Conservation (phyloP, 2,888 invertebrate species). For the Anorthoa munda region DNA sequence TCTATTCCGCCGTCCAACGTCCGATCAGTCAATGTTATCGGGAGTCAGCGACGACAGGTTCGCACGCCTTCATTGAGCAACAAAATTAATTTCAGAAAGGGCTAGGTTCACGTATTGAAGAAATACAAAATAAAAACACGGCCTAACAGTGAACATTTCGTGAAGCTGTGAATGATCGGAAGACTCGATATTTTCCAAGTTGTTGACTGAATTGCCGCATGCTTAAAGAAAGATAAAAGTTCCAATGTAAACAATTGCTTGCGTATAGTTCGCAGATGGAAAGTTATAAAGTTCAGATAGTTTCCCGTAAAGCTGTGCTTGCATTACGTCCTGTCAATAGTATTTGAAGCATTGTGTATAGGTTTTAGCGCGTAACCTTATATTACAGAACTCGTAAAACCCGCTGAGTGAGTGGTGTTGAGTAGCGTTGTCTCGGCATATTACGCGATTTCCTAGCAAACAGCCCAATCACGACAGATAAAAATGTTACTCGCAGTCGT, state of each 20-base stretch:
- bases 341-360: slow-evolving; percentile 66
- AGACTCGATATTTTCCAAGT: slow-evolving; percentile 15
- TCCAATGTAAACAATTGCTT: slow-evolving; percentile 72
- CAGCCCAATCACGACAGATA: slow-evolving; percentile 63
- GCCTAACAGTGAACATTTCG: slow-evolving; percentile 13
- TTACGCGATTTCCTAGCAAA: slow-evolving; percentile 69
- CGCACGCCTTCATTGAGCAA: slow-evolving; percentile 79
- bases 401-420: slow-evolving; percentile 68
- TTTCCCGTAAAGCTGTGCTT: slow-evolving; percentile 71
- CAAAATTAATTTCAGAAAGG: slow-evolving; percentile 81
- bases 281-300: slow-evolving; percentile 78
- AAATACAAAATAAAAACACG: slow-evolving; percentile 44
- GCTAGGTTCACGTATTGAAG: slow-evolving; percentile 58
- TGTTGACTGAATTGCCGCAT: slow-evolving; percentile 16
- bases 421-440: slow-evolving; percentile 70
- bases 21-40: slow-evolving; percentile 89
- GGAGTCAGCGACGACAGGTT: slow-evolving; percentile 73
- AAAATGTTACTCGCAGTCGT: slow-evolving; percentile 61
- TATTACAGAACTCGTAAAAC: slow-evolving; percentile 77
- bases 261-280: slow-evolving; percentile 54
- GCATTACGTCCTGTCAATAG: slow-evolving; percentile 68
- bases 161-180: slow-evolving; percentile 10
- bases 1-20: slow-evolving; percentile 84
- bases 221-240: slow-evolving; percentile 32
- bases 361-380: slow-evolving; percentile 73